Percentiles rank a stretch among this genome's conserved stretches.
Conservation (phyloP, 2,888 invertebrate species). For the Coelopa pilipes region DNA sequence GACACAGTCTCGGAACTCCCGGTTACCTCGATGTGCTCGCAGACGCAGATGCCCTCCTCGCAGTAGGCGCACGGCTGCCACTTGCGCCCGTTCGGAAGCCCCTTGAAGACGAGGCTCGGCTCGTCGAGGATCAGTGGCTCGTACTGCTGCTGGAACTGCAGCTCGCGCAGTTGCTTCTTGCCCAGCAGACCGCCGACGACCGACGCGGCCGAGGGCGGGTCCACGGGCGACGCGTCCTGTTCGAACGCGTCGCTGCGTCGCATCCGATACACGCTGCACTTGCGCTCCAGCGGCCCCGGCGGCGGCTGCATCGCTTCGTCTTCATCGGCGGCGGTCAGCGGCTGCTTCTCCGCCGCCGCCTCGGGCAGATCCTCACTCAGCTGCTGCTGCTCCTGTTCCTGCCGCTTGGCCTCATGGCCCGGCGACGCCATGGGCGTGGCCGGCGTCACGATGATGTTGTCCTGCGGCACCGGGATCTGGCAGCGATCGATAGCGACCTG, state of each 20-base stretch:
- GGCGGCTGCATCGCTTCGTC: constrained; percentile 58
- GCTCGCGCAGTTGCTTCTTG: constrained; percentile 58
- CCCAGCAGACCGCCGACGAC: constrained; percentile 48
- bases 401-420: constrained; percentile 59
- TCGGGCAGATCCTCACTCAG: constrained; percentile 48
- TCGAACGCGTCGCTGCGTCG: constrained; percentile 62
- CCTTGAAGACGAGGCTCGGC: constrained; percentile 62
- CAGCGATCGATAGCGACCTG: constrained; percentile 32
- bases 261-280: constrained; percentile 67
- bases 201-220: constrained; percentile 7
- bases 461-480: constrained; percentile 52
- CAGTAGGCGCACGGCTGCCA: constrained; percentile 64
- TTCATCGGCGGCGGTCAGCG: constrained; percentile 51
- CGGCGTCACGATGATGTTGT: constrained; percentile 66
- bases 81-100: constrained; percentile 61
- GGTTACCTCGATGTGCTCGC: constrained; percentile 67
- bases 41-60: constrained; percentile 66
- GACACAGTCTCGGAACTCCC: background rate
- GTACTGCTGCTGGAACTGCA: constrained; percentile 61
- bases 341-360: constrained; percentile 54
- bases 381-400: background rate
- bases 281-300: constrained; percentile 62
- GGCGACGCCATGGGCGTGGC: constrained; percentile 67
- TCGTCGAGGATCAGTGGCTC: constrained; percentile 63
- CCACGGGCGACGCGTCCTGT: constrained; percentile 42